Base-by-base conservation (phyloP, 1,140 invertebrate genomes). In the Spodoptera litura region DNA sequence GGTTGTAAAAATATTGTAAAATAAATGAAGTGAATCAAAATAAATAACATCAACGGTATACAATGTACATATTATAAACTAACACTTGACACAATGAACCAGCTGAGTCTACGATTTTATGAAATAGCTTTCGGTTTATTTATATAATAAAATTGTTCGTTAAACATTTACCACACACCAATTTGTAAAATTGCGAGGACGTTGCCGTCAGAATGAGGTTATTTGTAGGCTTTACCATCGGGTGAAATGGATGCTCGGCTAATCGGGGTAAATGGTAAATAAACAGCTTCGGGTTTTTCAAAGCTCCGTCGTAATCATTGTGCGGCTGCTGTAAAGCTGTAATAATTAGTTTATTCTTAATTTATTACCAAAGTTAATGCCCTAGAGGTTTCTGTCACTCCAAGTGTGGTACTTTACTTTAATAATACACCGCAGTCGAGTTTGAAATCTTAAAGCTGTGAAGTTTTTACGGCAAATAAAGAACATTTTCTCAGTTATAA, bases 201-300 rank as follows among this genome's bases (percentile, higher is more conserved):
- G 38, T 51, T 66, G 62, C 20, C 62, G 38, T 66, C 15, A 15
- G 62, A 74, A 74, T 74, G 72, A 74, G 72, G 58, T 74, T 74
- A 61, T 74, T 51, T 74, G 35, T 58, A 61, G 56, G 72, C 72
- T 31, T 62, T 56, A 59, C 55, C 35, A 55, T 53, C n/a, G 58
- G 56, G 56, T 52, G 61, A 61, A 74, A 74, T 74, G 72, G 72
- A 62, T 61, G 25, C 44, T 44, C 58, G 58, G 58, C 38, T 74
- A 74, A 74, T 74, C 72, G 58, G 38, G 56, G 35, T 72, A 44
- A 72, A 44, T 38, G 38, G 70, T 72, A 74, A 74, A 58, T 74
- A 74, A 74, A 74, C 58, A 61, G 35, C 12, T 44, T 61, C 15
- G 72, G 56, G 38, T 72, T 72, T 74, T 74, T 56, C 58, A 38